Conservation (phyloP, 1,140 invertebrate genomes). For the Camponotus floridanus region DNA sequence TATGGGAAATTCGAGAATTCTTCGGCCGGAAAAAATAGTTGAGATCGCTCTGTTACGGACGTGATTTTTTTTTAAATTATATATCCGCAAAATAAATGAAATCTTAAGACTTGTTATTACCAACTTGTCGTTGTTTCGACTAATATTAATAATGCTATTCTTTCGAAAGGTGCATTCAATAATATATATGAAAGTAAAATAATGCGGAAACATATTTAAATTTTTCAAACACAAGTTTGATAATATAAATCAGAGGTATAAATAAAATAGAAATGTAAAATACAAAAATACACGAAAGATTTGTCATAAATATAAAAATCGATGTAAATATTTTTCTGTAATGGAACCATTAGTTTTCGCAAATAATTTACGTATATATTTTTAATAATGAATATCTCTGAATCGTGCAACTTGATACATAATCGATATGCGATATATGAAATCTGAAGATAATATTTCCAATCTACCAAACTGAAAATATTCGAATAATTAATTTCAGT, state of each 20-base stretch:
- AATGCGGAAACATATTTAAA: constrained; percentile 7
- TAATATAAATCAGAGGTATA: constrained; percentile 1
- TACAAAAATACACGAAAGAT: background rate
- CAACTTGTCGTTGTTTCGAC: background rate
- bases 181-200: constrained; percentile 20
- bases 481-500: constrained; percentile 51
- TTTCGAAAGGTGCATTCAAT: background rate
- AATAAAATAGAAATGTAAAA: constrained; percentile 30
- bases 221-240: constrained; percentile 34
- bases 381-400: constrained; percentile 50
- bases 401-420: constrained; percentile 47
- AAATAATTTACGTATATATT: constrained; percentile 57
- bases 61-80: background rate
- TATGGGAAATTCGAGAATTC: constrained; percentile 42
- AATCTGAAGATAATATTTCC: constrained; percentile 60
- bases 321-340: constrained; percentile 53
- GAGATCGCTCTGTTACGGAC: background rate
- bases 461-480: constrained; percentile 46
- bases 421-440: constrained; percentile 49
- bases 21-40: background rate
- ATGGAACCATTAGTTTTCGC: constrained; percentile 44
- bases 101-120: background rate
- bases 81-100: background rate
- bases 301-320: constrained; percentile 56
- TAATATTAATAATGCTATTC: background rate